Evolutionary conservation across 2,888 invertebrate species (phyloP), one percentile per base, ranked within the genome.

Genomic region (Tortrix viridana): DNA sequence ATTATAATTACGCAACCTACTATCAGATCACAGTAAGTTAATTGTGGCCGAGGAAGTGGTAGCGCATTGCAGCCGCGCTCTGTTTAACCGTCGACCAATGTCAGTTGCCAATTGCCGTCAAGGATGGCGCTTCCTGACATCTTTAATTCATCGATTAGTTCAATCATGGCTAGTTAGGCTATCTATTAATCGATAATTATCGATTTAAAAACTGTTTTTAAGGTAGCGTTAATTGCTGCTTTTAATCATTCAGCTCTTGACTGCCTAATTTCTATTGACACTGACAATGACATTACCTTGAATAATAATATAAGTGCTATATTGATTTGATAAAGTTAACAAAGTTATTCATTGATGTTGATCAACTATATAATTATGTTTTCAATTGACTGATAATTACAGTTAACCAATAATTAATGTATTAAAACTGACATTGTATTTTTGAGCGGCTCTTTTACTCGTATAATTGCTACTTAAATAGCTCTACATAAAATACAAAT

Each of bases 41-140:
- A 79, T 80, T 77, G 74, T 72, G 72, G 68, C 65, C 60, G 74
- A 71, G 73, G 70, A 70, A 74, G 77, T 73, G 67, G 71, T 64
- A 65, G 61, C 69, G 61, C 63, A 60, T 72, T 49, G 46, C 50
- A 56, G 70, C 68, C 61, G 67, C 67, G 66, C 65, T 58, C 56
- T 67, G 65, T 69, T 62, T 60, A n/a, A 52, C 44, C 61, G 68
- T 76, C 72, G 70, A 66, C 67, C 63, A 63, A 58, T 63, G 63
- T 63, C 58, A 63, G 62, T 57, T 58, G 53, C 46, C 38, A 52
- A 43, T 1, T 7, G 3, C 3, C 32, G 32, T 43, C 63, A 58
- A 63, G 63, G 63, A 53, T 63, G 32, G 44, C 38, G 37, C 44
- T 62, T 62, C 61, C 62, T 50, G 19, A 38, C 32, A 56, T 23